Base-by-base conservation (phyloP, 2,888 invertebrate genomes). In the Seira sanloemensis region DNA sequence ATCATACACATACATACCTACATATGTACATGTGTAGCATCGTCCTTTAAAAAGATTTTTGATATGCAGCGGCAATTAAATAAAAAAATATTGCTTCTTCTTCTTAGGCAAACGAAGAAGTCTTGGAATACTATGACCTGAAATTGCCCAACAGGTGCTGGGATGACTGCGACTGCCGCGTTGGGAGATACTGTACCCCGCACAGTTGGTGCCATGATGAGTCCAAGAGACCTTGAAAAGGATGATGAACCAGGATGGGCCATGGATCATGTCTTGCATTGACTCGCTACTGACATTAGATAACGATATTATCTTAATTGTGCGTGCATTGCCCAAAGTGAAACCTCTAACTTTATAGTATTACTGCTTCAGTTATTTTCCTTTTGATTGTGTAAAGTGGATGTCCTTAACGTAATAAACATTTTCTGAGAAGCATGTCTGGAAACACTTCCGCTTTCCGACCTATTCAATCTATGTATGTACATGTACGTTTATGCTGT, bases 161-260 rank as follows among this genome's bases (percentile, higher is more conserved):
- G 78, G 72, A 72, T 23, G 72, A 78, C 23, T 78, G 78, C 50
- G 78, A 78, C 78, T 78, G 78, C 26, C 23, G 65, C 12, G 4
- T 16, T 16, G 78, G 78, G 1, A 37, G 78, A 50, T 78, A 78
- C 18, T 78, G 78, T 19, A 78, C 78, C 4, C 0, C 23, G 9
- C 72, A 72, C 50, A 72, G 46, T 18, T 78, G 72, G 72, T 78
- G 78, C 25, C 71, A 78, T 66, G 78, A 78, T 72, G 23, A 65
- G 23, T 21, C 72, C 26, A 66, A 65, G 4, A 18, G 12, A 37
- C 37, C 37, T 37, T 37, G 37, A 37, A 7, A 37, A 37, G 12
- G 37, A 12, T 12, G 12, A 37, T 37, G 37, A 37, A 37, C 37
- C 37, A 12, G 37, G 12, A 4, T 12, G 4, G 4, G 4, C 12